Percentiles rank a stretch among this genome's conserved stretches.
phyloP scores from a whole-genome alignment of 2,888 invertebrate species.

The Odiellus spinosus region DNA sequence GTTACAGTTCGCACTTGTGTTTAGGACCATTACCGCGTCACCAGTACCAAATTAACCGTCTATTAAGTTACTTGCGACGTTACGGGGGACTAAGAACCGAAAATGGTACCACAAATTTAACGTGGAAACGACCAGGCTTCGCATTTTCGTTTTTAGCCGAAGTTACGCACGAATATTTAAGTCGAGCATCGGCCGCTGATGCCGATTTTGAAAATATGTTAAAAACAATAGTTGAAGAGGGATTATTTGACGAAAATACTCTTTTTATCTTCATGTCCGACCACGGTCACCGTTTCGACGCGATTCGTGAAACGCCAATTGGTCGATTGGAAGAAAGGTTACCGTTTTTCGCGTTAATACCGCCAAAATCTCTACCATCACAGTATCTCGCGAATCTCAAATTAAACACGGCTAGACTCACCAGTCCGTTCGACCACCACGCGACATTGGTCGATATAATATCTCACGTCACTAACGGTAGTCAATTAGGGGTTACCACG shows the following conservation, averaged over 20 bases:
- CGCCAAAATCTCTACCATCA: slow-evolving; percentile 60
- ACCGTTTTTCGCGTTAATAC: slow-evolving; percentile 31
- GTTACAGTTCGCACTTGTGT: slow-evolving; percentile 17
- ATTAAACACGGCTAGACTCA: slow-evolving; percentile 46
- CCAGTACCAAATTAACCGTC: slow-evolving; percentile 21
- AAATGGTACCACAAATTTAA: not conserved
- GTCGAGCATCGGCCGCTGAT: slow-evolving; percentile 30
- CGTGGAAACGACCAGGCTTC: slow-evolving; percentile 23
- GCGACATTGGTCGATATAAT: slow-evolving; percentile 9
- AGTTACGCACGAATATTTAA: slow-evolving; percentile 32
- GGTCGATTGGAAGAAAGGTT: slow-evolving; percentile 31
- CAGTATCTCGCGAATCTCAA: slow-evolving; percentile 45
- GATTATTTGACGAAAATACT: slow-evolving; percentile 11
- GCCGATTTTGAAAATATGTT: slow-evolving; percentile 28
- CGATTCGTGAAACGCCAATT: slow-evolving; percentile 26
- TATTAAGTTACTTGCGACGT: not conserved
- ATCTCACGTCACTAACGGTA: not conserved
- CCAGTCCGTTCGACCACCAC: slow-evolving; percentile 67
- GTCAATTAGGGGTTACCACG: slow-evolving; percentile 2
- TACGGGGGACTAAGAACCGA: too few relatives aligned
- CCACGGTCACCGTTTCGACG: slow-evolving; percentile 30
- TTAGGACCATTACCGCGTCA: slow-evolving; percentile 22
- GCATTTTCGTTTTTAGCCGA: slow-evolving; percentile 30
- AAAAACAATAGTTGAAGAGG: slow-evolving; percentile 18
- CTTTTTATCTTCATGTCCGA: slow-evolving; percentile 24